Base-by-base conservation (phyloP, 2,888 invertebrate genomes). In the Napeogenes inachia region DNA sequence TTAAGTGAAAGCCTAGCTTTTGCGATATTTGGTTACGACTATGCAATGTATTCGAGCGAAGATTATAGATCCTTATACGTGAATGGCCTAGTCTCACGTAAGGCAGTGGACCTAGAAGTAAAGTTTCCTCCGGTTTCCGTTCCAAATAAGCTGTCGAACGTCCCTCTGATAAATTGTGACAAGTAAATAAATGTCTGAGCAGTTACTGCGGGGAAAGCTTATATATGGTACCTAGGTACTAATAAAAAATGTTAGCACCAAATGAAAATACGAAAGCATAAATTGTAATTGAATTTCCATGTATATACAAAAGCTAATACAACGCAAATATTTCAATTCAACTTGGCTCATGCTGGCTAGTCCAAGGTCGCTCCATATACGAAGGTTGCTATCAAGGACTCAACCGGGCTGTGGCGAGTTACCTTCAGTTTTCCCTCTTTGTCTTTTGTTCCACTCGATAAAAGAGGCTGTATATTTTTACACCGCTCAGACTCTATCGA, bases 381-480 rank as follows among this genome's bases (percentile, higher is more conserved):
- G 72, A 81, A 82, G 79, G 80, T 77, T 78, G 71, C 63, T 69
- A 61, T 65, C 73, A 79, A 81, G 81, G 81, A 74, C 81, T 76
- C 76, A 71, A 78, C 76, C 78, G 75, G 77, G 71, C 74, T 66
- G 69, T 60, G 69, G 65, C 67, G 70, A 71, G 64, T 74, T 82
- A 76, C 85, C 84, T 85, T 87, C 81, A 76, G 74, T 57, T 63
- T 68, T 60, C 78, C 74, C 75, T 74, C 69, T 70, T 74, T 74
- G 69, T 70, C 66, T 70, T 70, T 68, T 71, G 66, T 73, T 67
- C 71, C 70, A 72, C 68, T 73, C 70, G 60, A 64, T 61, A 63
- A 68, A 67, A 56, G 67, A 65, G 70, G 62, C 45, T 54, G 60
- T 69, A 72, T 76, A 77, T 74, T 75, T 76, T 73, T 74, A 73